These are phyloP conservation scores for Minunthozetes semirufus DNA, from an alignment of 2,888 invertebrate species.

Conservation along the genomic window DNA sequence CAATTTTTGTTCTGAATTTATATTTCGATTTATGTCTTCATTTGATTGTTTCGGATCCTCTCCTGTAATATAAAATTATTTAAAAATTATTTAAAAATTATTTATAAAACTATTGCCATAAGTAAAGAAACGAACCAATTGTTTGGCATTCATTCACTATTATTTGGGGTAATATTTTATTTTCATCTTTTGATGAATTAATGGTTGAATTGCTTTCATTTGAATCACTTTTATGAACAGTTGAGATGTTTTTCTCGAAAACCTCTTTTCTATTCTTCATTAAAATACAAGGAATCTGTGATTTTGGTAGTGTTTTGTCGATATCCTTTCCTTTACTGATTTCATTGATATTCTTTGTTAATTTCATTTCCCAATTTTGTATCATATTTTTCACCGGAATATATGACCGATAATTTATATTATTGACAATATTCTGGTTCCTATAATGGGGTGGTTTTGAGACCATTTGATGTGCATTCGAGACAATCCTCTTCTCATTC, in stretches of 20 bases:
- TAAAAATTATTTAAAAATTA: too few relatives aligned
- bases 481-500: neutral
- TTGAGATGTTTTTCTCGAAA: neutral
- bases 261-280: neutral
- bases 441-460: neutral
- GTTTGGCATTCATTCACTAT: too few relatives aligned
- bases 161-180: too few relatives aligned
- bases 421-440: neutral
- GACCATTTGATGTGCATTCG: neutral
- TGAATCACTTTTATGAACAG: neutral
- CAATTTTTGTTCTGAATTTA: too few relatives aligned
- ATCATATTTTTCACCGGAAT: slow-evolving; percentile 23
- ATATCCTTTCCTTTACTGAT: neutral
- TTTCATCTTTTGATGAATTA: too few relatives aligned
- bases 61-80: too few relatives aligned
- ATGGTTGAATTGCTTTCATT: too few relatives aligned
- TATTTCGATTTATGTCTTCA: too few relatives aligned
- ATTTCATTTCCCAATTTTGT: neutral
- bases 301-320: neutral
- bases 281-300: too few relatives aligned
- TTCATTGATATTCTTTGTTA: neutral
- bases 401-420: neutral
- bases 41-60: too few relatives aligned
- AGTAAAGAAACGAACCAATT: too few relatives aligned
- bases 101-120: too few relatives aligned